phyloP scores from a whole-genome alignment of 2,113 vertebrate genomes.

The Archocentrus centrarchus region DNA sequence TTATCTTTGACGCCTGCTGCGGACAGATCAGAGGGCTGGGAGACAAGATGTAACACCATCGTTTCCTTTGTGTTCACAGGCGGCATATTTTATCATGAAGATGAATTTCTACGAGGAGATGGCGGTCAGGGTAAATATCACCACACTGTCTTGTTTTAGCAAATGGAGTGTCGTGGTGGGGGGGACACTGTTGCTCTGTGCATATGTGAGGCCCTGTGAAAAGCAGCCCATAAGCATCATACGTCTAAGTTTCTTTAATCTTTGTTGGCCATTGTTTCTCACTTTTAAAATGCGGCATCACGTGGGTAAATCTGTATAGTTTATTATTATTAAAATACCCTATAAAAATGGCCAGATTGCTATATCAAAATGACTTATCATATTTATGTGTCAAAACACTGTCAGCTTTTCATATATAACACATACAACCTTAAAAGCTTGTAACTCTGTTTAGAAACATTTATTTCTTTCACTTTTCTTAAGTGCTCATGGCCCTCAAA shows the following conservation, averaged over 20 bases:
- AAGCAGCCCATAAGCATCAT: conserved; percentile 20
- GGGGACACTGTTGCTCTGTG: conserved; percentile 42
- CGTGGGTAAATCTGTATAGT: not conserved
- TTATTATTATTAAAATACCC: not conserved
- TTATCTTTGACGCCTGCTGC: conserved; percentile 92
- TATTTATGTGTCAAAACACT: not conserved
- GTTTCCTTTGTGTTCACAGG: conserved; percentile 90
- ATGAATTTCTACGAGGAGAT: conserved; percentile 97
- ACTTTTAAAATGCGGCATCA: not conserved
- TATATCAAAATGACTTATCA: not conserved
- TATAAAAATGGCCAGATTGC: not conserved
- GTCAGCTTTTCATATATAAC: not conserved
- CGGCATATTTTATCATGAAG: conserved; percentile 96
- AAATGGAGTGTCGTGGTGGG: conserved; percentile 81
- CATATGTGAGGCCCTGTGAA: conserved; percentile 41
- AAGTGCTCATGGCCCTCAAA: not conserved
- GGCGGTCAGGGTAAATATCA: conserved; percentile 99
- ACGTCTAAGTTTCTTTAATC: not conserved
- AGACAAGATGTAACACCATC: conserved; percentile 89
- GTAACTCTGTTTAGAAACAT: not conserved
- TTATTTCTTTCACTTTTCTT: not conserved
- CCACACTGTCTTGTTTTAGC: conserved; percentile 90
- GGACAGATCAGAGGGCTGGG: conserved; percentile 87
- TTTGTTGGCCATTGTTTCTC: not conserved
- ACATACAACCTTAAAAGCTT: not conserved